Conservation (phyloP, 2,888 invertebrate genomes). For the Abrostola tripartita region DNA sequence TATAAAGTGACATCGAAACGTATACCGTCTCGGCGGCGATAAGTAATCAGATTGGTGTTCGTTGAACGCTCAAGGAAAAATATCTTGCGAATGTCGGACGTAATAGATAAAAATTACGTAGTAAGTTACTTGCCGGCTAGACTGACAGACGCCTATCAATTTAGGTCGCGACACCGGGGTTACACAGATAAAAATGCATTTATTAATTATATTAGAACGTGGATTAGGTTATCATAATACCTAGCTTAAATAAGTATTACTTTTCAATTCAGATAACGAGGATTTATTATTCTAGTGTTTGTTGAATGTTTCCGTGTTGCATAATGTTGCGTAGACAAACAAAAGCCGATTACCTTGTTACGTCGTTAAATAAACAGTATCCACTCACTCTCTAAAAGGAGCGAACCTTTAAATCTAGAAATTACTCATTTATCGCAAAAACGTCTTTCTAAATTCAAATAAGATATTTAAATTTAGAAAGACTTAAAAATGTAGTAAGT, state of each 20-base stretch:
- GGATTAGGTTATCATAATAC: conserved; percentile 34
- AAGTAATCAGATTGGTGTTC: background rate
- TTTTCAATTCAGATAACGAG: conserved; percentile 26
- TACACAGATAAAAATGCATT: conserved; percentile 23
- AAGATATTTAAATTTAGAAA: too few relatives aligned
- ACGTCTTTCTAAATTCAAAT: too few relatives aligned
- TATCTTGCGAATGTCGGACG: too few relatives aligned
- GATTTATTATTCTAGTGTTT: conserved; percentile 24
- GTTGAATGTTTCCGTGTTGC: background rate
- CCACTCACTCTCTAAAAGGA: too few relatives aligned
- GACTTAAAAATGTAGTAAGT: too few relatives aligned
- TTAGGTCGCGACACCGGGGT: conserved; percentile 19
- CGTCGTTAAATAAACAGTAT: too few relatives aligned
- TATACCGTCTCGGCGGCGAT: background rate
- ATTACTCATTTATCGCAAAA: too few relatives aligned
- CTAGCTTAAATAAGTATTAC: conserved; percentile 16
- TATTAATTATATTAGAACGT: conserved; percentile 20
- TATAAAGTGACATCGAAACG: background rate
- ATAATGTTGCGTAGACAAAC: too few relatives aligned
- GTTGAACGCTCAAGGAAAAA: background rate
- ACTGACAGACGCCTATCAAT: conserved; percentile 27
- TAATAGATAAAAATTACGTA: conserved; percentile 15
- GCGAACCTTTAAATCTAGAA: too few relatives aligned
- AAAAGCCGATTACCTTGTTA: too few relatives aligned
- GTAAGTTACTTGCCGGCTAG: conserved; percentile 9